phyloP scores from a whole-genome alignment of 2,113 vertebrate genomes.

The Dascyllus trimaculatus region DNA sequence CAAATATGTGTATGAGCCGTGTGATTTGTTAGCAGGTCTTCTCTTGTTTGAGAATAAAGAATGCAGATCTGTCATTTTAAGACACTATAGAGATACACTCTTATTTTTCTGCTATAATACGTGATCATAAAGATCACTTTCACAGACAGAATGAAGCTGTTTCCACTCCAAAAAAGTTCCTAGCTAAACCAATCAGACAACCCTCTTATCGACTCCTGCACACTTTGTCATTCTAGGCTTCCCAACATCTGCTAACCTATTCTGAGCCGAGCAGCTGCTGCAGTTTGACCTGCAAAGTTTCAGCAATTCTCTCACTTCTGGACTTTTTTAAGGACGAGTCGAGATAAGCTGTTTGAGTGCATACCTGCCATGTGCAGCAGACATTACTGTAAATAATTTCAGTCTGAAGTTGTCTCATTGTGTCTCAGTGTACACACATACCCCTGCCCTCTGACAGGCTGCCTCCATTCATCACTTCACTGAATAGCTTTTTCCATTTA shows the following conservation, averaged over 20 bases:
- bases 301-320: constrained; percentile 30
- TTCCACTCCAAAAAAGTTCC: constrained; percentile 17
- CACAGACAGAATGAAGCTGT: constrained; percentile 27
- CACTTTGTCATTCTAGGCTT: constrained; percentile 32
- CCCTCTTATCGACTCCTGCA: constrained; percentile 36
- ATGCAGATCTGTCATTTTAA: constrained; percentile 2
- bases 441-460: constrained; percentile 38
- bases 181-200: constrained; percentile 34
- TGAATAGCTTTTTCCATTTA: constrained; percentile 70
- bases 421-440: constrained; percentile 36
- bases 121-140: constrained; percentile 8
- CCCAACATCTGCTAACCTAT: constrained; percentile 67
- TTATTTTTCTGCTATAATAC: no score
- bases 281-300: constrained; percentile 45
- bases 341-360: constrained; percentile 42
- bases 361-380: constrained; percentile 39
- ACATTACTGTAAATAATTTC: constrained; percentile 57
- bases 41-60: neutral
- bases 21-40: neutral
- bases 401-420: constrained; percentile 42
- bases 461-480: constrained; percentile 59
- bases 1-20: neutral
- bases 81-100: neutral
- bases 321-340: constrained; percentile 4
- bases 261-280: constrained; percentile 57